Conservation (phyloP, 2,888 invertebrate genomes). For the Acleris cristana region DNA sequence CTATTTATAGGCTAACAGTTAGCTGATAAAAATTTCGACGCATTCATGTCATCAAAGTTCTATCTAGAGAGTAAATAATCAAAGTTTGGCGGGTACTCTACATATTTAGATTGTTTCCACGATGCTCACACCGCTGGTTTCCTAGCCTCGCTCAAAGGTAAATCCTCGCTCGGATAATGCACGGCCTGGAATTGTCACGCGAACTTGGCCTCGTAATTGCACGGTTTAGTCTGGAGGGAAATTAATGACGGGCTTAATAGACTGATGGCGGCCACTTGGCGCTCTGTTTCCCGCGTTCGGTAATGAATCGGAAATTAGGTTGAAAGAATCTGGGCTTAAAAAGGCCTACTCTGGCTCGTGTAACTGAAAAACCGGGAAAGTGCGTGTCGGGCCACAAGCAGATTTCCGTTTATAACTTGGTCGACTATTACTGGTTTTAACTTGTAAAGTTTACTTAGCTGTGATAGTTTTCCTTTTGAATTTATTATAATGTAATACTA, state of each 20-base stretch:
- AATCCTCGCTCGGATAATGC: slow-evolving; percentile 26
- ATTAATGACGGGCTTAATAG: slow-evolving; percentile 31
- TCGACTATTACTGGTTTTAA: no score
- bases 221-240: slow-evolving; percentile 30
- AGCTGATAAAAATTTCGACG: no score
- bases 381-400: no score
- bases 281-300: slow-evolving; percentile 9
- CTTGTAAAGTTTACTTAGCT: no score
- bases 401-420: no score
- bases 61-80: no score
- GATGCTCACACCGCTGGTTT: not conserved
- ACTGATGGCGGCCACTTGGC: slow-evolving; percentile 13
- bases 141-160: slow-evolving; percentile 14
- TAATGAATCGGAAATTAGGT: slow-evolving; percentile 22
- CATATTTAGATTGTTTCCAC: not conserved
- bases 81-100: no score
- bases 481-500: no score
- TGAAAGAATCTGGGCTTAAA: not conserved
- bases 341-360: not conserved
- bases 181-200: slow-evolving; percentile 28
- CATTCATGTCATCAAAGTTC: no score
- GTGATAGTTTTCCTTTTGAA: no score
- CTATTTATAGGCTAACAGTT: no score
- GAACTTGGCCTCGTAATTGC: slow-evolving; percentile 30
- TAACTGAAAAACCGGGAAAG: no score